Percentiles rank a stretch among this genome's conserved stretches.
Conservation (phyloP, 1,140 invertebrate species). For the Bombus affinis region DNA sequence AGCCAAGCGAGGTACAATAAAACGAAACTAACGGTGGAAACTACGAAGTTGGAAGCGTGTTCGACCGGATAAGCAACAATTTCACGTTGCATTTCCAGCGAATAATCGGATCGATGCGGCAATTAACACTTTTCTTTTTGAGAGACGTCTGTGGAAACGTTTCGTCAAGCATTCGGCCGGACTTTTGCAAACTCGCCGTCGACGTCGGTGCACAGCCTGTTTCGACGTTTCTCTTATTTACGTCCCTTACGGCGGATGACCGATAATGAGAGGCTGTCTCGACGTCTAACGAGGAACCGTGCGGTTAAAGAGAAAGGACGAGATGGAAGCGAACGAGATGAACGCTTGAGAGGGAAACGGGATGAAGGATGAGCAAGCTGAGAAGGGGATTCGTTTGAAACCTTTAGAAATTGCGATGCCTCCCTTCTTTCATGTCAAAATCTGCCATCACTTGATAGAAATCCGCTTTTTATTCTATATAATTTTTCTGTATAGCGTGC, state of each 20-base stretch:
- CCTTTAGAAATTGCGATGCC: background rate
- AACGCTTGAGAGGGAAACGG: background rate
- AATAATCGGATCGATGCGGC: conserved; percentile 31
- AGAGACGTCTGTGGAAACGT: background rate
- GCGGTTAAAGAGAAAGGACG: conserved; percentile 16
- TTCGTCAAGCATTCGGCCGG: background rate
- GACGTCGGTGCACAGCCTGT: background rate
- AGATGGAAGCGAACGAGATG: background rate
- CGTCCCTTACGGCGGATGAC: conserved; percentile 18
- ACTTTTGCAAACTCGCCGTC: background rate
- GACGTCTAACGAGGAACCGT: conserved; percentile 53
- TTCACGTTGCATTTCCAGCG: background rate
- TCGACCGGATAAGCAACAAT: background rate
- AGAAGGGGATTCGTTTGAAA: background rate
- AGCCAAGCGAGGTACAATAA: too few relatives aligned
- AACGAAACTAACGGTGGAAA: background rate
- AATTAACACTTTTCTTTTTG: conserved; percentile 25
- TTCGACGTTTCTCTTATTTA: conserved; percentile 54
- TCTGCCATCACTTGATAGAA: background rate
- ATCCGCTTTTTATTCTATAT: background rate
- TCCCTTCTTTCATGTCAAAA: background rate
- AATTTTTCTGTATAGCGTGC: too few relatives aligned
- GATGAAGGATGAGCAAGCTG: background rate
- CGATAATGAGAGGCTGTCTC: conserved; percentile 53
- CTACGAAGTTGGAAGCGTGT: background rate